Evolutionary conservation across 2,888 invertebrate genomes (phyloP), one percentile per base, ranked within the genome.

Genomic region (Cremastinae sp.): DNA sequence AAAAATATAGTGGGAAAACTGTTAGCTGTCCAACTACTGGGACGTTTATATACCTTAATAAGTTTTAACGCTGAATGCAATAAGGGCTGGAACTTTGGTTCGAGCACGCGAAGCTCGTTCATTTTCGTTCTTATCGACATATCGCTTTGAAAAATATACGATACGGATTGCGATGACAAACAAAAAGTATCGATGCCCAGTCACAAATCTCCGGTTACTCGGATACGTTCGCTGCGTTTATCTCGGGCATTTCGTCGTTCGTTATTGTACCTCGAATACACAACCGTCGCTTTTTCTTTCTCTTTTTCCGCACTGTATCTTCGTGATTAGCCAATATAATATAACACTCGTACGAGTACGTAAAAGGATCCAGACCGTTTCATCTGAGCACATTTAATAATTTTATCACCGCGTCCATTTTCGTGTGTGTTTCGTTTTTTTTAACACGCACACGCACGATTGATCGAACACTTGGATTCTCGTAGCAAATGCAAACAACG

Each of bases 291-390:
- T 20, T 38, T 20, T 51, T 22, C 38, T 51, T 41, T 56, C 49
- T 49, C 28, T 47, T 38, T 72, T 43, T 64, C 53, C 38, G 28
- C 41, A 36, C 14, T 34, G 28, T 28, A 28, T 5, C 5, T 28
- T 28, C 79, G 79, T 83, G 84, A 84, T 84, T 82, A 85, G 78
- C 80, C 72, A 80, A 83, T 83, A 81, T 78, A 79, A 79, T 78
- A 77, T 74, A 38, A 59, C 38, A 56, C 16, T 51, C 18, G 49
- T 36, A 65, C 65, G 47, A 62, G 62, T 53, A 75, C 61, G 66
- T 72, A 75, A 62, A 56, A 10, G 43, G 66, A 75, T 72, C 66
- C 41, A 36, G n/a, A 14, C 14, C 64, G 45, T 43, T 59, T 69
- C 64, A 38, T 54, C 59, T 38, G 34, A 16, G 41, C 51, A 10